Percentiles rank a stretch among this genome's conserved stretches.
These are phyloP conservation scores for Polyergus mexicanus DNA, from an alignment of 1,140 invertebrate species.

Conservation along the genomic window DNA sequence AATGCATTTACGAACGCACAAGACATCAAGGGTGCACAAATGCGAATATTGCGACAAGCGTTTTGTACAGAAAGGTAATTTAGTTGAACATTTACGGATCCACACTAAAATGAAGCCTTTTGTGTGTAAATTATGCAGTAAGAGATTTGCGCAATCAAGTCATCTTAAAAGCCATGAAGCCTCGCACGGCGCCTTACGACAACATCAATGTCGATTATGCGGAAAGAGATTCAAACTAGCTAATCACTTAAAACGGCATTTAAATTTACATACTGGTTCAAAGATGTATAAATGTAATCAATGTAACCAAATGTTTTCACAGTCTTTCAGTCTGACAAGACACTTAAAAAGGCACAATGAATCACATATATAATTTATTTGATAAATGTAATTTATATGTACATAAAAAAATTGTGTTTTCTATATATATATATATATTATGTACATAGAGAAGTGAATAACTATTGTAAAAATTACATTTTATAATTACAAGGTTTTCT, in stretches of 20 bases:
- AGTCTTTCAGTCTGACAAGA: constrained; percentile 85
- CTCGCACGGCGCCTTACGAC: constrained; percentile 81
- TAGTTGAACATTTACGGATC: constrained; percentile 86
- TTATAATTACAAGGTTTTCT: constrained; percentile 8
- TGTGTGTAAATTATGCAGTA: constrained; percentile 85
- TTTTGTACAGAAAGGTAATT: constrained; percentile 86
- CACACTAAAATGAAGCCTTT: constrained; percentile 87
- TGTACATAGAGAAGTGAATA: not conserved
- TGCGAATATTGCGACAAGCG: constrained; percentile 87
- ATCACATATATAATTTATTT: constrained; percentile 60
- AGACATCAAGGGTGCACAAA: constrained; percentile 81
- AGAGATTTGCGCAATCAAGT: constrained; percentile 83
- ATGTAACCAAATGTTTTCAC: constrained; percentile 85
- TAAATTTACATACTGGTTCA: constrained; percentile 81
- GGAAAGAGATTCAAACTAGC: constrained; percentile 84
- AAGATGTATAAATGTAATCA: constrained; percentile 85
- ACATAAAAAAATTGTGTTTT: constrained; percentile 3
- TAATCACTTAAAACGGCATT: constrained; percentile 83
- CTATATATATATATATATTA: not conserved
- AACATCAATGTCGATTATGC: constrained; percentile 84
- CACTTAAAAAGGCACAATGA: constrained; percentile 83
- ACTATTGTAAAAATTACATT: constrained; percentile 23
- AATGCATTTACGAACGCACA: constrained; percentile 82
- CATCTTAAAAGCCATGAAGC: constrained; percentile 84
- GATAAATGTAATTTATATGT: constrained; percentile 28